A percentile compares a stretch with the other conserved stretches of the same genome.
Conservation (phyloP, 2,888 invertebrate genomes). For the Eupithecia exiguata region DNA sequence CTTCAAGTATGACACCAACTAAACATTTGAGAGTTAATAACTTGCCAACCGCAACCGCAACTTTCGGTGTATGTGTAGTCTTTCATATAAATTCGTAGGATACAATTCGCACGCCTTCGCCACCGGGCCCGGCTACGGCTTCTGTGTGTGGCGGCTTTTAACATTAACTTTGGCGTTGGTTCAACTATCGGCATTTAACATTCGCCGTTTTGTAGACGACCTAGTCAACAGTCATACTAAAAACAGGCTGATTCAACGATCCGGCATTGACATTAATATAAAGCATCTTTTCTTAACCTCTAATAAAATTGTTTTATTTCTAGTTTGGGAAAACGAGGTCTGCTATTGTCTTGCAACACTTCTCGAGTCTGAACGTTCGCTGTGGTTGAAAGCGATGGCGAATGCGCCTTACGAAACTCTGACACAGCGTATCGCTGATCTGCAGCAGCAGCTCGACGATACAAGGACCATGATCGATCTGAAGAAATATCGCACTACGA, state of each 20-base stretch:
- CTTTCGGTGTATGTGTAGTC: too few species aligned
- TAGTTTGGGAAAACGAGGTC: slow-evolving; percentile 93
- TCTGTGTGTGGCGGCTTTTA: too few species aligned
- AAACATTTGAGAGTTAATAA: too few species aligned
- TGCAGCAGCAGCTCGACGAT: slow-evolving; percentile 86
- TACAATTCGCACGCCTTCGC: too few species aligned
- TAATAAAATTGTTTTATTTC: slow-evolving; percentile 33
- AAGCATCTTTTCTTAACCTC: not conserved
- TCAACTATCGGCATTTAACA: not conserved
- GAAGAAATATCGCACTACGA: slow-evolving; percentile 87
- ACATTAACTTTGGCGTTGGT: too few species aligned
- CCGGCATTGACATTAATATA: not conserved
- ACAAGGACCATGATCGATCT: slow-evolving; percentile 87
- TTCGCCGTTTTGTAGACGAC: not conserved
- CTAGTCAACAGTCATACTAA: not conserved
- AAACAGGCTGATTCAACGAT: not conserved
- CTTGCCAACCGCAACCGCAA: too few species aligned
- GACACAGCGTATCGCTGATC: slow-evolving; percentile 87
- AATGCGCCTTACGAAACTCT: slow-evolving; percentile 93
- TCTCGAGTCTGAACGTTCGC: slow-evolving; percentile 90
- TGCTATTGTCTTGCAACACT: slow-evolving; percentile 92
- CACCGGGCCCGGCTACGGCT: too few species aligned
- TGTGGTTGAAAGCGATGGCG: slow-evolving; percentile 94
- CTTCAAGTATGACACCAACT: too few species aligned
- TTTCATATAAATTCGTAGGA: too few species aligned